phyloP scores from a whole-genome alignment of 2,888 invertebrate species.

The Dione juno region DNA sequence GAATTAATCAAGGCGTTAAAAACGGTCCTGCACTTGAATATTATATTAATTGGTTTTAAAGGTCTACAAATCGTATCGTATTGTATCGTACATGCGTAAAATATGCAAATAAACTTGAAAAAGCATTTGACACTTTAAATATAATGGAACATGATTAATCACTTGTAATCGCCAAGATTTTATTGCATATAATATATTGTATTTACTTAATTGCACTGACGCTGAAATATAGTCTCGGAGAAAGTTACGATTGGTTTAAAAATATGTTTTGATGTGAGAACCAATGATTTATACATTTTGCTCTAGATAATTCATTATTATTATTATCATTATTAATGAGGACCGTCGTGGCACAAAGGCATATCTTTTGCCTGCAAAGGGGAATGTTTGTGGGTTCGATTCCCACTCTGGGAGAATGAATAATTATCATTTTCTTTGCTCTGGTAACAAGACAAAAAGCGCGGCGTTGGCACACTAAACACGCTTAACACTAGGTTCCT shows the following conservation, averaged over 20 bases:
- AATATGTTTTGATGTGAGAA: not conserved
- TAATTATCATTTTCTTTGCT: too few relatives aligned
- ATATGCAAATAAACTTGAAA: not conserved
- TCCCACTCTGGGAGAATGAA: too few relatives aligned
- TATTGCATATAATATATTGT: constrained; percentile 3
- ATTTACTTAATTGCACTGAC: constrained; percentile 8
- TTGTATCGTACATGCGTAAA: not conserved
- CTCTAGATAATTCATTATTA: too few relatives aligned
- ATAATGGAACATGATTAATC: not conserved
- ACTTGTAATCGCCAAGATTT: not conserved
- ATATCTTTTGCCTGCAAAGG: too few relatives aligned
- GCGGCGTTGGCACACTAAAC: too few relatives aligned
- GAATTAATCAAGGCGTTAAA: not conserved
- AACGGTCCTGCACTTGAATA: not conserved
- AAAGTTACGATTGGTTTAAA: constrained; percentile 9
- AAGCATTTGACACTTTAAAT: not conserved
- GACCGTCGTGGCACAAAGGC: too few relatives aligned
- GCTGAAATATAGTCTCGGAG: constrained; percentile 1
- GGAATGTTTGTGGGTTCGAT: too few relatives aligned
- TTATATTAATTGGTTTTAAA: not conserved
- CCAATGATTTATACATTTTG: not conserved
- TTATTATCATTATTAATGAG: too few relatives aligned
- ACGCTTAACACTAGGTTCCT: too few relatives aligned
- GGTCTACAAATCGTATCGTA: not conserved
- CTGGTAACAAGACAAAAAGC: too few relatives aligned